A percentile compares a stretch with the other conserved stretches of the same genome.
Evolutionary conservation across 2,888 invertebrate species (phyloP).

Genomic region (Aromia moschata): DNA sequence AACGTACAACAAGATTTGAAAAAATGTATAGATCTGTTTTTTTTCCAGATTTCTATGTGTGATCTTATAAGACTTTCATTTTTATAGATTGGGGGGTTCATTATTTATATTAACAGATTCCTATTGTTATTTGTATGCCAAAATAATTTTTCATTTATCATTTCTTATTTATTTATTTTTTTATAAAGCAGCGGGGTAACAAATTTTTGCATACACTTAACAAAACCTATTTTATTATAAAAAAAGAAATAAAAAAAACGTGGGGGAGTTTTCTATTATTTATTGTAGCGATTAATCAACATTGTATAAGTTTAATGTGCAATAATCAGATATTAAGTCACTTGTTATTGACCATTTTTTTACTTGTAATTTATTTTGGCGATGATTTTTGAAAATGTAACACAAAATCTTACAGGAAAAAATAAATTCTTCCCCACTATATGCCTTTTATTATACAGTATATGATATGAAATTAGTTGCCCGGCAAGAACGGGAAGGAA

Average conservation of each 20-base stretch:
- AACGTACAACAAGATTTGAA: slow-evolving; percentile 10
- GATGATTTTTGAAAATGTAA: neutral
- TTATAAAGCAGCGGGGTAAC: slow-evolving; percentile 51
- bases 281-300: neutral
- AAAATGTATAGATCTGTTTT: slow-evolving; percentile 8
- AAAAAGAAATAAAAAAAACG: slow-evolving; percentile 47
- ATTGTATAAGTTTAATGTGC: slow-evolving; percentile 10
- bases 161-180: slow-evolving; percentile 45
- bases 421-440: slow-evolving; percentile 10
- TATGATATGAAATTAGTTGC: too few relatives aligned
- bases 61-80: slow-evolving; percentile 40
- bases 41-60: slow-evolving; percentile 33
- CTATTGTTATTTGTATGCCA: slow-evolving; percentile 47
- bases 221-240: slow-evolving; percentile 55
- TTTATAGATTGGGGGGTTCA: slow-evolving; percentile 43
- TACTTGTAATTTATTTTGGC: neutral
- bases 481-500: too few relatives aligned
- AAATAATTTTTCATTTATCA: slow-evolving; percentile 44
- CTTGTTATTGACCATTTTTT: neutral
- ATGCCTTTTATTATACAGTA: slow-evolving; percentile 13
- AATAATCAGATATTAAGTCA: slow-evolving; percentile 13
- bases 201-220: slow-evolving; percentile 51
- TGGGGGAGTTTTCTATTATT: slow-evolving; percentile 42
- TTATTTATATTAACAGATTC: slow-evolving; percentile 45
- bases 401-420: neutral